phyloP scores from a whole-genome alignment of 2,888 invertebrate genomes.

The Crioceris asparagi region DNA sequence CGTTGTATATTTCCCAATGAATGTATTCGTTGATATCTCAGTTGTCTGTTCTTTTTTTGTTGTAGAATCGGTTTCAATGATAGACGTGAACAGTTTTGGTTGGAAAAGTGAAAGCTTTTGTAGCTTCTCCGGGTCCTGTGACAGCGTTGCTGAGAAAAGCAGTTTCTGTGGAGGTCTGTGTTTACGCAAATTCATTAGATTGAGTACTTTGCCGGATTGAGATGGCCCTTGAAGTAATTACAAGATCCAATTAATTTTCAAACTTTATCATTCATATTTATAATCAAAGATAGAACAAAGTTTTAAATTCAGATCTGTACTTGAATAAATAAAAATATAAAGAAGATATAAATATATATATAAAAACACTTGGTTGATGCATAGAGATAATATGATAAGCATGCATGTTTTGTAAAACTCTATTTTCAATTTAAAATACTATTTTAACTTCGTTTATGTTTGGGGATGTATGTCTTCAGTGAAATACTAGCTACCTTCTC shows the following conservation, averaged over 20 bases:
- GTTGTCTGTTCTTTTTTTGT: slow-evolving; percentile 20
- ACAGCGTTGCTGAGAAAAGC: slow-evolving; percentile 93
- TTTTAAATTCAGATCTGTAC: no score
- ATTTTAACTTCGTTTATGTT: neutral
- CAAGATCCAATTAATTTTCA: no score
- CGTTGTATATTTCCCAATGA: slow-evolving; percentile 70
- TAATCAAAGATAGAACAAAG: no score
- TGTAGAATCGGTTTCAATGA: slow-evolving; percentile 33
- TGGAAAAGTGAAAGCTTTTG: slow-evolving; percentile 81
- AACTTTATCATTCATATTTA: no score
- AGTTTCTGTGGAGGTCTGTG: slow-evolving; percentile 60
- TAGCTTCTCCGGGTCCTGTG: slow-evolving; percentile 92
- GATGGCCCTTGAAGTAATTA: neutral
- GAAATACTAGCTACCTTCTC: slow-evolving; percentile 25
- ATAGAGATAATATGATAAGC: no score
- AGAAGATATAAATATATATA: no score
- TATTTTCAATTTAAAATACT: no score
- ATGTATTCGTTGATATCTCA: slow-evolving; percentile 38
- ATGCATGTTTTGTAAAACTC: no score
- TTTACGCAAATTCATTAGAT: slow-evolving; percentile 29
- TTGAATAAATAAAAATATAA: no score
- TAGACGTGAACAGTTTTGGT: slow-evolving; percentile 81
- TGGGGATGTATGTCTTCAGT: no score
- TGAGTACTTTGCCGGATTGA: slow-evolving; percentile 23
- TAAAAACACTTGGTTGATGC: no score